Conservation (phyloP, 64 coral and sea anemone species). For the Cladopsammia gracilis region DNA sequence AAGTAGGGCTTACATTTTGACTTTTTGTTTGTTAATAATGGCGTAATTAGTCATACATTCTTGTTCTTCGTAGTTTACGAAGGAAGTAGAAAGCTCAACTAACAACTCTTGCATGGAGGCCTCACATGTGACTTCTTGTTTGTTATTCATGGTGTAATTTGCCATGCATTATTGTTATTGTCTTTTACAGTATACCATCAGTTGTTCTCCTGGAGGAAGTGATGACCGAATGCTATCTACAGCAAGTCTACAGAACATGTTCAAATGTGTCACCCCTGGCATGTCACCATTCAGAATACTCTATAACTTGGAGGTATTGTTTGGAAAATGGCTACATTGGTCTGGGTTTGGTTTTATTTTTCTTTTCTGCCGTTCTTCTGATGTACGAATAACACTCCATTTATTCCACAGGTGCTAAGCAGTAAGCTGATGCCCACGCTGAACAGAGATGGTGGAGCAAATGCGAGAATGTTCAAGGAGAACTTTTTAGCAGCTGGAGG, state of each 20-base stretch:
- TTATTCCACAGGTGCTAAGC: conserved; percentile 77
- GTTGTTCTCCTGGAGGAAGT: conserved; percentile 79
- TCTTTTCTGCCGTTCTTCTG: too few species aligned
- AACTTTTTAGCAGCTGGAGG: conserved; percentile 87
- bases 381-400: too few species aligned
- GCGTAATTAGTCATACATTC: too few species aligned
- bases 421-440: conserved; percentile 92
- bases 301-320: conserved; percentile 89
- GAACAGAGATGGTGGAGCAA: conserved; percentile 91
- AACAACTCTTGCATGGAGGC: too few species aligned
- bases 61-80: not conserved
- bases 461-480: conserved; percentile 91
- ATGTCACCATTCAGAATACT: conserved; percentile 96
- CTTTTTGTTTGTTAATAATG: too few species aligned
- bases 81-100: too few species aligned
- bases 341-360: too few species aligned
- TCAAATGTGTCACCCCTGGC: conserved; percentile 76
- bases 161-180: not conserved
- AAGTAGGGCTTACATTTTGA: too few species aligned
- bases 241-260: conserved; percentile 88
- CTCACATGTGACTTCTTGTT: too few species aligned
- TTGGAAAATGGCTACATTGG: too few species aligned
- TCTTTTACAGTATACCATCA: conserved; percentile 66
- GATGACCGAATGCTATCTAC: conserved; percentile 46
- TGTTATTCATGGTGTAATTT: not conserved